Base-by-base conservation (phyloP, 1,140 invertebrate species). In the Heliothis virescens region DNA sequence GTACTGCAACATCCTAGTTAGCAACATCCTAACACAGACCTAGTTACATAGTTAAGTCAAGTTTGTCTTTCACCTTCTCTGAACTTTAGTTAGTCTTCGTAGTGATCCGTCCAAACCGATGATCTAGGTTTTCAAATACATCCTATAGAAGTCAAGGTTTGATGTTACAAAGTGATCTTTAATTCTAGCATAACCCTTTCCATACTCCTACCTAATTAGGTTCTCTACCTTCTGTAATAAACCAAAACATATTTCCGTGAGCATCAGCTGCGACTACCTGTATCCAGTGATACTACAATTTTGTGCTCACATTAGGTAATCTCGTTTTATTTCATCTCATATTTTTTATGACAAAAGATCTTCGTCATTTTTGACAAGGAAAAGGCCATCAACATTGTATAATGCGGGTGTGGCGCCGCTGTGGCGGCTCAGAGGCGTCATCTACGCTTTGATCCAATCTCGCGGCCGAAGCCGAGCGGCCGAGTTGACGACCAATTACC, bases 331-430 rank as follows among this genome's bases (percentile, higher is more conserved):
- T 91, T 88, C 89, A 87, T 85, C 84, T 89, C 84, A 79, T 86
- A 82, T 93, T 94, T 93, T 94, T 93, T 92, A 89, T 85, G 84
- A 90, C 88, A 89, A 91, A 85, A 87, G 91, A 94, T 94, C 93
- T 91, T 89, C 92, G 92, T 92, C 90, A 92, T 91, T 92, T 94
- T 94, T 94, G 93, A 94, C 94, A 94, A 91, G 93, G 94, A 94
- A 95, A 95, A 95, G 92, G 93, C 92, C 92, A 95, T 95, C 94
- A 94, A 91, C 89, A 86, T 87, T 91, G 89, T 95, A 80, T 81
- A 95, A 95, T 93, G 92, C 81, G 85, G 81, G 87, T 79, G 82
- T 88, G 94, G 94, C 94, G 94, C 94, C 95, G 85, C 73, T 65
- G 82, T 80, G 94, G 87, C 94, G 94, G 88, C 86, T 71, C 62